These are phyloP conservation scores for Galerucella pusilla DNA, from an alignment of 2,888 invertebrate genomes.

Conservation along the genomic window DNA sequence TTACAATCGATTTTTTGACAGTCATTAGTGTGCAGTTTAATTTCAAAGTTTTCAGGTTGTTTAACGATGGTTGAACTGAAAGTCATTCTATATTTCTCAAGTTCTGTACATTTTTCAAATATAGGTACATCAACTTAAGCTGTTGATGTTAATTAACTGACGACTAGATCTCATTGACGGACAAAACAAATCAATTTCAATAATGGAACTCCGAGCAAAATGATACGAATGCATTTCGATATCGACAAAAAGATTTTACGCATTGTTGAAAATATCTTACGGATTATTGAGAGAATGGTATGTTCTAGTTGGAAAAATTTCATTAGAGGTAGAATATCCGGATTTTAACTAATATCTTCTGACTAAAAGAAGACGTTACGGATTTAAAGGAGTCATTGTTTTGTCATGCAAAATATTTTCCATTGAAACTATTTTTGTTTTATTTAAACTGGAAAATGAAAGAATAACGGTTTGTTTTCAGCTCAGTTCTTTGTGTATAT, in stretches of 20 bases:
- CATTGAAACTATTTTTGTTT: neutral
- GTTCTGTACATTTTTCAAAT: neutral
- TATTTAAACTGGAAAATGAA: no score
- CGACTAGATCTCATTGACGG: neutral
- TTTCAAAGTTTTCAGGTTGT: no score
- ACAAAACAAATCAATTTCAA: slow-evolving; percentile 22
- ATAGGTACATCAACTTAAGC: neutral
- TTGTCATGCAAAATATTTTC: neutral
- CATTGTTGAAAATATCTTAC: neutral
- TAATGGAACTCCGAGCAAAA: slow-evolving; percentile 20
- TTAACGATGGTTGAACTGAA: no score
- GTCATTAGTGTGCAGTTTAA: no score
- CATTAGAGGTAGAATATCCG: neutral
- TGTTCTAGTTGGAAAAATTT: neutral
- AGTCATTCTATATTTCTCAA: neutral
- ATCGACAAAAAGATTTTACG: slow-evolving; percentile 2
- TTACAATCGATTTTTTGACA: no score
- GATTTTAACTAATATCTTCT: neutral
- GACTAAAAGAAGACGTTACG: neutral
- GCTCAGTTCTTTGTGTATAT: no score
- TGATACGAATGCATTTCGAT: slow-evolving; percentile 27
- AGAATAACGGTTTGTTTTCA: no score
- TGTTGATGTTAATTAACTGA: neutral
- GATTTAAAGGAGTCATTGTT: neutral
- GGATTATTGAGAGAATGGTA: neutral